These are phyloP conservation scores for Dallia pectoralis DNA, from an alignment of 2,797 vertebrate genomes.

Conservation along the genomic window DNA sequence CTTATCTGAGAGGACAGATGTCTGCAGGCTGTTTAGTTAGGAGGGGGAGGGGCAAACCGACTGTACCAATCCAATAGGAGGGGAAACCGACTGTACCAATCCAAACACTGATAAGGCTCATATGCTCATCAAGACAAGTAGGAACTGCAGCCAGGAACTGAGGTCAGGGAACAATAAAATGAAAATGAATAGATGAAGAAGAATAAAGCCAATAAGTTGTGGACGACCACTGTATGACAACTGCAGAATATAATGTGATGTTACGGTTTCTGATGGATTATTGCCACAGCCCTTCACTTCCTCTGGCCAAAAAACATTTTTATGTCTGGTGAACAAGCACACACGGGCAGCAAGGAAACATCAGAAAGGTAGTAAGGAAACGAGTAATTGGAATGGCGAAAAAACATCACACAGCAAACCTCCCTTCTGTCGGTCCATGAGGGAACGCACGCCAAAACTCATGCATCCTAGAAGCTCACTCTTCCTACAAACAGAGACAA, in stretches of 20 bases:
- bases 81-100: slow-evolving; percentile 49
- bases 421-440: slow-evolving; percentile 75
- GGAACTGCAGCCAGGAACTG: slow-evolving; percentile 1
- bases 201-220: background rate
- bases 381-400: background rate
- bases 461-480: slow-evolving; percentile 82
- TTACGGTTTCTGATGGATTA: slow-evolving; percentile 54
- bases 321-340: slow-evolving; percentile 42
- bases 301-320: slow-evolving; percentile 53
- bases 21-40: slow-evolving; percentile 67
- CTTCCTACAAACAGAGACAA: slow-evolving; percentile 42
- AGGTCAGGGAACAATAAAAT: background rate
- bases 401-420: slow-evolving; percentile 53
- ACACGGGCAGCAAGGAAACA: slow-evolving; percentile 1
- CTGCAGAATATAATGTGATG: background rate
- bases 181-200: background rate
- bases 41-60: slow-evolving; percentile 31
- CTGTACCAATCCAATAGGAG: slow-evolving; percentile 46
- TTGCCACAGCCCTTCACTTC: slow-evolving; percentile 56
- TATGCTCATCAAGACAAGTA: slow-evolving; percentile 39
- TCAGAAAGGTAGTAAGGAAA: slow-evolving; percentile 17
- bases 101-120: slow-evolving; percentile 46
- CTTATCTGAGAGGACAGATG: slow-evolving; percentile 70
- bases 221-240: background rate
- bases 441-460: slow-evolving; percentile 87